Evolutionary conservation across 2,888 invertebrate genomes (phyloP).

Genomic region (Proisotoma minuta): DNA sequence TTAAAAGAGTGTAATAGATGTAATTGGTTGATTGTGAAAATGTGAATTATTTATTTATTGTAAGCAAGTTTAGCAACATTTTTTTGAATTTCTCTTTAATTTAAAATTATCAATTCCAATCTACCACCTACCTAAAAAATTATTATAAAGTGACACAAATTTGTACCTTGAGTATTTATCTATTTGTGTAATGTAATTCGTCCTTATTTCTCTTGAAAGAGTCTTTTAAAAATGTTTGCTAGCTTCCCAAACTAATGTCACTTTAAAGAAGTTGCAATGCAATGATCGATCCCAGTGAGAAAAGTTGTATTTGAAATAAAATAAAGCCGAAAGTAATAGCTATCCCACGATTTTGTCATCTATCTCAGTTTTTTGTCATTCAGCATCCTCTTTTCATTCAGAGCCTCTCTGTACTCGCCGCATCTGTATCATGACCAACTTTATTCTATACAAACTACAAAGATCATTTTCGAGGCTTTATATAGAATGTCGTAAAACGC

Average conservation of each 20-base stretch:
- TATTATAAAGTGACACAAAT: not conserved
- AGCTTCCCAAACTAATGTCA: not conserved
- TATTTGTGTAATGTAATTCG: not conserved
- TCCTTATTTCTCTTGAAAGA: too few species aligned
- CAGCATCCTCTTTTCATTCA: conserved; percentile 19
- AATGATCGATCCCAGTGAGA: not conserved
- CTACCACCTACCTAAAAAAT: not conserved
- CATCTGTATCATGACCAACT: not conserved
- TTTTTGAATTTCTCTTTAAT: not conserved
- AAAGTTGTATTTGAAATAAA: conserved; percentile 11
- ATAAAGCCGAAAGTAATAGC: conserved; percentile 28
- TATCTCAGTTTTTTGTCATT: conserved; percentile 22
- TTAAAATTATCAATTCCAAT: not conserved
- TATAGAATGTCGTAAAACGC: too few species aligned
- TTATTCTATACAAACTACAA: not conserved
- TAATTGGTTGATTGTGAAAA: not conserved
- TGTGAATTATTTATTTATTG: not conserved
- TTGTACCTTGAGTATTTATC: not conserved
- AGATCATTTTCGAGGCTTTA: too few species aligned
- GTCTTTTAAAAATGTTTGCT: too few species aligned
- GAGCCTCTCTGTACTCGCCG: conserved; percentile 11
- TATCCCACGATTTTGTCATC: conserved; percentile 32
- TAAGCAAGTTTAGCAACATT: not conserved
- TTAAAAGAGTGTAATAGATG: not conserved
- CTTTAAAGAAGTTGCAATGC: not conserved